Evolutionary conservation across 1,140 invertebrate species (phyloP).

Genomic region (Neodiprion pinetum): DNA sequence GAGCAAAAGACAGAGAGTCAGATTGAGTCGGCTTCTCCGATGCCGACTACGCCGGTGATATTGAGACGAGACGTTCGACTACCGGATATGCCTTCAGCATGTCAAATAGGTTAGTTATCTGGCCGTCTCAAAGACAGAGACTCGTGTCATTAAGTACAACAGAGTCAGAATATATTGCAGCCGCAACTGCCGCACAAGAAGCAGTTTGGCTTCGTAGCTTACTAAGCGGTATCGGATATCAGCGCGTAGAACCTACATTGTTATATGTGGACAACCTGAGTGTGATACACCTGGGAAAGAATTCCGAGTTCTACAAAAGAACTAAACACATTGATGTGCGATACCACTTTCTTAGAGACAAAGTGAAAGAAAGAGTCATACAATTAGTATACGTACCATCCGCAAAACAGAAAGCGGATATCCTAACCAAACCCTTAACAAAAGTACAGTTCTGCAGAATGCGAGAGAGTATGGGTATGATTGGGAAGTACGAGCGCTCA

Average conservation of each 20-base stretch:
- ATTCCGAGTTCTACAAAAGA: slow-evolving; percentile 40
- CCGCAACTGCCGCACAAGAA: slow-evolving; percentile 49
- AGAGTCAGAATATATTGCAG: slow-evolving; percentile 60
- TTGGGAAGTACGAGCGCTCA: neutral
- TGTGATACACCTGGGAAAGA: slow-evolving; percentile 49
- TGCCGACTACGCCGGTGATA: slow-evolving; percentile 50
- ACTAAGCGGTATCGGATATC: slow-evolving; percentile 16
- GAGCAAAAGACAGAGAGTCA: slow-evolving; percentile 11
- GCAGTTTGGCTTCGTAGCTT: slow-evolving; percentile 40
- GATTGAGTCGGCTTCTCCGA: slow-evolving; percentile 33
- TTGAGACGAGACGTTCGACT: slow-evolving; percentile 41
- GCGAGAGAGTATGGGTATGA: neutral
- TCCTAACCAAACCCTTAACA: slow-evolving; percentile 18
- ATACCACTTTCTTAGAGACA: slow-evolving; percentile 46
- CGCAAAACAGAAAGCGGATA: slow-evolving; percentile 2
- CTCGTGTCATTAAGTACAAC: slow-evolving; percentile 35
- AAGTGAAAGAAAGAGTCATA: neutral
- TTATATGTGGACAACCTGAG: slow-evolving; percentile 36
- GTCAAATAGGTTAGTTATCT: slow-evolving; percentile 43
- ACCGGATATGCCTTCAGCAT: slow-evolving; percentile 46
- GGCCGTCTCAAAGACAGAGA: slow-evolving; percentile 38
- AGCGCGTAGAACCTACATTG: neutral
- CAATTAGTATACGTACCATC: slow-evolving; percentile 10
- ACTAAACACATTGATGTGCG: slow-evolving; percentile 47
- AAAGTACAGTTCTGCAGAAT: neutral